Evolutionary conservation across 2,797 vertebrate species (phyloP), one percentile per base, ranked within the genome.

Genomic region (Distichodus sexfasciatus): DNA sequence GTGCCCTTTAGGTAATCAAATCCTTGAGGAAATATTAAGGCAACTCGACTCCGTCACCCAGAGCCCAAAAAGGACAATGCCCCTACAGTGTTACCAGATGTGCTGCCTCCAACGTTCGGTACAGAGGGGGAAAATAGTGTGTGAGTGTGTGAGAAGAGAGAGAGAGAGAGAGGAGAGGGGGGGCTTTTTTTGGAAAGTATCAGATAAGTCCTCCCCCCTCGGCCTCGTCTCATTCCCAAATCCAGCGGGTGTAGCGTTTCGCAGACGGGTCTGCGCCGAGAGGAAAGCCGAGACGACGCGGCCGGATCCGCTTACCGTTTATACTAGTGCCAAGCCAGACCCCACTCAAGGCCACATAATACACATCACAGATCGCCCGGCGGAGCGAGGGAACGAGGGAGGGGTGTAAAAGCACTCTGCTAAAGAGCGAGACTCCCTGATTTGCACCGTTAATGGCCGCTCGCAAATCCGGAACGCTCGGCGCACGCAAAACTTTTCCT

Each of bases 11-110:
- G 87, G 94, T 92, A 96, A 95, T 90, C 59, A 80, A 91, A 97
- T 91, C 92, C 90, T 79, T 48, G 87, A 87, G 87, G 92, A 95
- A 96, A 95, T 95, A 96, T 92, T 94, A 89, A 92, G 91, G 95
- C 90, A 95, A 94, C 85, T 86, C 9, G 91, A 97, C 87, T 87
- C 88, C 88, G 73, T 76, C 80, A 84, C 87, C 91, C 88, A 91
- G 35, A 94, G 73, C 73, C 90, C 87, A 87, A 91, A 92, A 93
- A 95, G 93, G 93, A 97, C 94, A 98, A 94, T 94, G 94, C 93
- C 92, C 88, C 94, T 93, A 93, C 94, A 96, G 95, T 95, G 88
- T 94, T 94, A 95, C 94, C 95, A 98, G 92, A 98, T 96, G 94
- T 97, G 94, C 90, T 92, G 92, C 95, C 94, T 95, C 72, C 59